Conservation (phyloP, 2,797 vertebrate species). For the Chrysocyon brachyurus region DNA sequence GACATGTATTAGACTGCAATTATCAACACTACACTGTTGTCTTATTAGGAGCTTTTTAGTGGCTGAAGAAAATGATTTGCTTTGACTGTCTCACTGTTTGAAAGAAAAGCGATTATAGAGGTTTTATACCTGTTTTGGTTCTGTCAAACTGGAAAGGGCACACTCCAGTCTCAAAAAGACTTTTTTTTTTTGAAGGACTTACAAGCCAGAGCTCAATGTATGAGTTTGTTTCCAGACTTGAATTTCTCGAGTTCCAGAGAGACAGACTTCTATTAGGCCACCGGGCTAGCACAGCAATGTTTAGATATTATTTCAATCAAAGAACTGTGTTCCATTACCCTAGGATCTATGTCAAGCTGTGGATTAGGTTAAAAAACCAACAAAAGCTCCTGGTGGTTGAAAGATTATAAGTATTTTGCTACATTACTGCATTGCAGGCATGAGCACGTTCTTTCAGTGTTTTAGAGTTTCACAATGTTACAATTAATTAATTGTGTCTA, state of each 20-base stretch:
- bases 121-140: slow-evolving; percentile 33
- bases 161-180: slow-evolving; percentile 16
- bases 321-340: slow-evolving; percentile 86
- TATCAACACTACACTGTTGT: not conserved
- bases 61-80: slow-evolving; percentile 14
- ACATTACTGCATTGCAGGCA: slow-evolving; percentile 85
- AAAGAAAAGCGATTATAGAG: not conserved
- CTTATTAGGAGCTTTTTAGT: not conserved
- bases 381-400: slow-evolving; percentile 87
- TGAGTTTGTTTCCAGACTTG: slow-evolving; percentile 75
- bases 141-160: slow-evolving; percentile 24
- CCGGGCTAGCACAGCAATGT: slow-evolving; percentile 70
- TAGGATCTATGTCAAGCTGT: slow-evolving; percentile 88
- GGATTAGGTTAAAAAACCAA: slow-evolving; percentile 87
- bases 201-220: slow-evolving; percentile 25
- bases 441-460: slow-evolving; percentile 82
- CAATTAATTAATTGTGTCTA: slow-evolving; percentile 87
- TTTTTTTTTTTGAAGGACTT: slow-evolving; percentile 45
- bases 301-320: slow-evolving; percentile 88
- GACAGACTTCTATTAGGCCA: slow-evolving; percentile 65
- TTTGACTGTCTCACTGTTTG: slow-evolving; percentile 30
- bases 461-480: slow-evolving; percentile 83
- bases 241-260: slow-evolving; percentile 77
- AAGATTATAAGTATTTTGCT: slow-evolving; percentile 88
- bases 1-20: not conserved